Evolutionary conservation across 2,888 invertebrate species (phyloP), one percentile per base, ranked within the genome.

Genomic region (Hecatera dysodea): DNA sequence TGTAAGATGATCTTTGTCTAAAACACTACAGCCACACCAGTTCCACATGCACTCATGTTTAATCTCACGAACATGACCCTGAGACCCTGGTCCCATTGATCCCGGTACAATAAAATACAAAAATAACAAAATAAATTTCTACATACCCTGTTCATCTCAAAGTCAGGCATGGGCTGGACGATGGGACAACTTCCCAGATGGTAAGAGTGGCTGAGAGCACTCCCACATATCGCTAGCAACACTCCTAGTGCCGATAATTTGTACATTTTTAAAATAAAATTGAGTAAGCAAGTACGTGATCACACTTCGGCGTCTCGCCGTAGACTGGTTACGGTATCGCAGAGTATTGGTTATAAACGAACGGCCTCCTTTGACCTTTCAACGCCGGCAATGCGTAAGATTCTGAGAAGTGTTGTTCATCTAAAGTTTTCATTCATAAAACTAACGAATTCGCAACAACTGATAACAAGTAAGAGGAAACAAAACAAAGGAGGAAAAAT

Each of bases 181-280:
- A 96, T 89, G 0, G 98, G 98, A 87, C 98, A 98, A 19, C 95
- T 94, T 22, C 98, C 98, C 80, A 98, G 93, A 86, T 98, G 98
- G 90, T 98, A 98, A 0, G 97, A 96, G 88, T 98, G 98, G 8
- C 96, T 95, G 9, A 90, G 72, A 1, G 86, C 94, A 61, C 92
- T 90, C 22, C 92, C 93, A 72, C 91, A 89, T 44, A 93, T 44
- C 56, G 90, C 89, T 36, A 93, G 76, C 60, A 94, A 75, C 74
- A 93, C 87, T 22, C 86, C 87, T 39, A 90, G 52, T 71, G 89
- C 78, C 7, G 86, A 77, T 27, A 87, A 79, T 76, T 84, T 85
- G 72, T 87, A 86, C 91, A 92, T 93, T 82, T 87, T 88, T 17
- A 15, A 64, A 53, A 60, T 50, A 15, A 17, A 53, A 53, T 61